Evolutionary conservation across 2,113 vertebrate species (phyloP).

Genomic region (Ailuropoda melanoleuca): DNA sequence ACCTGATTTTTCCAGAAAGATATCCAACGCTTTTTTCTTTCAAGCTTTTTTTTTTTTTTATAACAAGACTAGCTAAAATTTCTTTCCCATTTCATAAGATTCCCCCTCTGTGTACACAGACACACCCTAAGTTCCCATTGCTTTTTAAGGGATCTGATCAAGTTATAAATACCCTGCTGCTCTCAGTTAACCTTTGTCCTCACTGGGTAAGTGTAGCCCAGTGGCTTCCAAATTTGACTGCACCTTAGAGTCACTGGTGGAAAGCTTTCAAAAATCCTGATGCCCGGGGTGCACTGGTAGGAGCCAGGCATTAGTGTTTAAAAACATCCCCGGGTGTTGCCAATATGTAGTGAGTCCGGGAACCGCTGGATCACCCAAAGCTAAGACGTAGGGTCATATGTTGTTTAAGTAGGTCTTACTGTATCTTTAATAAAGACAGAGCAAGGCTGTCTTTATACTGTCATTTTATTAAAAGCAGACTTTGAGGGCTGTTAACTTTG

Average conservation of each 20-base stretch:
- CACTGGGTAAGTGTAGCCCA: neutral
- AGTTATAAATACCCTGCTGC: neutral
- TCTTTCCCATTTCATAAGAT: neutral
- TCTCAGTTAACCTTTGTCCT: neutral
- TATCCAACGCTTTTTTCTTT: neutral
- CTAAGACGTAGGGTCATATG: neutral
- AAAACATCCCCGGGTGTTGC: neutral
- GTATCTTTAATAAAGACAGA: slow-evolving; percentile 37
- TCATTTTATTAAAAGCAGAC: slow-evolving; percentile 34
- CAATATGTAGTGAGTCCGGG: neutral
- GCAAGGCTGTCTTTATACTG: neutral
- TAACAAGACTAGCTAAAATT: neutral
- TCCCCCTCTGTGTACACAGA: neutral
- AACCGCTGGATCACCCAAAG: neutral
- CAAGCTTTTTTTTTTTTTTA: neutral
- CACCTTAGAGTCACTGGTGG: neutral
- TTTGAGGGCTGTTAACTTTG: neutral
- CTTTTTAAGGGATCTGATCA: neutral
- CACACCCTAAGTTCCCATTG: neutral
- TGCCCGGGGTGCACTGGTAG: neutral
- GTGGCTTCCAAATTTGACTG: neutral
- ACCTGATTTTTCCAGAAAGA: neutral
- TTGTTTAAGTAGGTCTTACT: neutral
- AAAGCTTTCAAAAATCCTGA: neutral
- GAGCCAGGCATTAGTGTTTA: neutral